Base-by-base conservation (phyloP, 2,888 invertebrate genomes). In the Hybos culiciformis region DNA sequence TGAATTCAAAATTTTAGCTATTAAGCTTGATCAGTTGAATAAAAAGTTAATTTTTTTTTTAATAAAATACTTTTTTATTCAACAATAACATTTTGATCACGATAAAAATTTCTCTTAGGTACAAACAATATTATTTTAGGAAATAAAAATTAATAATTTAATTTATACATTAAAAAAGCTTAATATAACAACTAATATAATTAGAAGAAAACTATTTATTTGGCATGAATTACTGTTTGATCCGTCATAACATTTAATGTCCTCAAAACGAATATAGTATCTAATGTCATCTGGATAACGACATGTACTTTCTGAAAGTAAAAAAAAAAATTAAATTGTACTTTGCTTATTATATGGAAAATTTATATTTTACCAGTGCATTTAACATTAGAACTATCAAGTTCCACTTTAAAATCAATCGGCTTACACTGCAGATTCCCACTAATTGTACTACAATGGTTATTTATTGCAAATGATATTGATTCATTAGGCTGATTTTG, bases 211-310 rank as follows among this genome's bases (percentile, higher is more conserved):
- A 26, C 8, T 7, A 19, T 26, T 29, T 17, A 34, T 4, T 18
- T 34, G n/a, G n/a, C n/a, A 17, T 4, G 34, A 5, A 17, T 39
- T 36, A n/a, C 19, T 14, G n/a, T 8, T 14, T n/a, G 21, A 36
- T 20, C 21, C 33, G 26, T 23, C 40, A 20, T 46, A 46, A 54
- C 73, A 73, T n/a, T 64, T 59, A 5, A 72, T 56, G 26, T 73
- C 73, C 34, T 66, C 56, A 47, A 72, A 70, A 14, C 61, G 56
- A 15, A 74, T 56, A 51, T 70, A 67, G 54, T 68, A 74, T 47
- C 77, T 70, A 32, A 79, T 74, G 67, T 81, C 75, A 54, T 78
- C 72, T 21, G 79, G 78, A 53, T 70, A 70, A 43, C 75, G 71
- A 55, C 81, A 82, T 45, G 77, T 76, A 37, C 70, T 70, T 64